These are phyloP conservation scores for Torymus auratus DNA, from an alignment of 2,888 invertebrate genomes.

Conservation along the genomic window DNA sequence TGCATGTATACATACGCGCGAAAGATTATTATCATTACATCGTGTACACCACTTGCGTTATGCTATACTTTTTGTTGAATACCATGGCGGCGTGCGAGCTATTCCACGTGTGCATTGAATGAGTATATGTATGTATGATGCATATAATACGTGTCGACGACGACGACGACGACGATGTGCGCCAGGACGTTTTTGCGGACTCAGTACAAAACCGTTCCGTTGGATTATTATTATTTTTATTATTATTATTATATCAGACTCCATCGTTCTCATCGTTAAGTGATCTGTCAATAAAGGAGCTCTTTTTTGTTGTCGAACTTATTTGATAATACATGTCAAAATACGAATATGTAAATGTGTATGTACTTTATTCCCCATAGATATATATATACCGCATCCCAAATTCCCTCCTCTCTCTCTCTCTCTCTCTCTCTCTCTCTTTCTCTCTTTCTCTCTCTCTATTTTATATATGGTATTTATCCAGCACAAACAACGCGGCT, in stretches of 20 bases:
- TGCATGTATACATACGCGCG: too few relatives aligned
- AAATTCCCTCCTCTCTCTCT: background rate
- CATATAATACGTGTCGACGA: too few relatives aligned
- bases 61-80: too few relatives aligned
- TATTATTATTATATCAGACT: constrained; percentile 1
- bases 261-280: too few relatives aligned
- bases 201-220: constrained; percentile 10
- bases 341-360: constrained; percentile 24
- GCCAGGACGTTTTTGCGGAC: background rate
- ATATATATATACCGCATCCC: too few relatives aligned
- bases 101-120: too few relatives aligned
- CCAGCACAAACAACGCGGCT: background rate
- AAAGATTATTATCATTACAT: too few relatives aligned
- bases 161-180: too few relatives aligned
- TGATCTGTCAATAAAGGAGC: constrained; percentile 45
- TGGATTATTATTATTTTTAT: constrained; percentile 1
- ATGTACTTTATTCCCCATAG: background rate
- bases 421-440: too few relatives aligned
- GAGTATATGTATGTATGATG: too few relatives aligned
- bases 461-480: background rate
- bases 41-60: too few relatives aligned
- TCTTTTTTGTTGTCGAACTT: constrained; percentile 45
- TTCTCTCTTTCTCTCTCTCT: background rate
- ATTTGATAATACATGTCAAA: constrained; percentile 55
- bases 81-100: too few relatives aligned